Base-by-base conservation (phyloP, 2,113 vertebrate species). In the Puffinus mauretanicus region DNA sequence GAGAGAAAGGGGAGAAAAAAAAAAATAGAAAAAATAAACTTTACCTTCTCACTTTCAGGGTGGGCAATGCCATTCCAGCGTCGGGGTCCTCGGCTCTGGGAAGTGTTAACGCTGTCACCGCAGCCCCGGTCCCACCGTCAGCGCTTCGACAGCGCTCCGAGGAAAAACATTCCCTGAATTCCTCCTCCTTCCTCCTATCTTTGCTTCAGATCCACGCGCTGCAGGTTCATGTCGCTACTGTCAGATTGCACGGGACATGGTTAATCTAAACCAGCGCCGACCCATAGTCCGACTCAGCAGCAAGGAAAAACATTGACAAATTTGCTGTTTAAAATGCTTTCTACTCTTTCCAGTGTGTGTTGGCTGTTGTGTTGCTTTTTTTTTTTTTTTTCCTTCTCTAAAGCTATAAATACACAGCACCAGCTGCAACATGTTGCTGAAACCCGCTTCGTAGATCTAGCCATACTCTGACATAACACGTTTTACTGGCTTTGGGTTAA, bases 21-120 rank as follows among this genome's bases (percentile, higher is more conserved):
- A 95, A 97, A 95, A 97, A 96, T 98, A 98, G 98, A 98, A 98
- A 96, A 99, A 99, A 99, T 99, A 99, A 99, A 99, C 99, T 98
- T 98, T 98, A 98, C 98, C 97, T 99, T 99, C 98, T 99, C 98
- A 98, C 98, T 98, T 96, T 98, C 98, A 98, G 99, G 99, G 99
- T 99, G 99, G 99, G 99, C 99, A 98, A 98, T 98, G 98, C 98
- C 99, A 99, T 98, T 99, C 98, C 98, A 96, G 97, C 97, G 85
- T 97, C 49, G 96, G 98, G 98, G 98, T 98, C 97, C 94, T 62
- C 86, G 61, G 98, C 98, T 99, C 99, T 99, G 99, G 99, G 98
- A 98, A 99, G 99, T 99, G 99, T 99, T 99, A 99, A 55, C 97
- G 98, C 98, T 99, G 99, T 99, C 99, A 99, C 98, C 58, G 86